These are phyloP conservation scores for Leptosomus discolor DNA, from an alignment of 2,113 vertebrate genomes.

Conservation along the genomic window DNA sequence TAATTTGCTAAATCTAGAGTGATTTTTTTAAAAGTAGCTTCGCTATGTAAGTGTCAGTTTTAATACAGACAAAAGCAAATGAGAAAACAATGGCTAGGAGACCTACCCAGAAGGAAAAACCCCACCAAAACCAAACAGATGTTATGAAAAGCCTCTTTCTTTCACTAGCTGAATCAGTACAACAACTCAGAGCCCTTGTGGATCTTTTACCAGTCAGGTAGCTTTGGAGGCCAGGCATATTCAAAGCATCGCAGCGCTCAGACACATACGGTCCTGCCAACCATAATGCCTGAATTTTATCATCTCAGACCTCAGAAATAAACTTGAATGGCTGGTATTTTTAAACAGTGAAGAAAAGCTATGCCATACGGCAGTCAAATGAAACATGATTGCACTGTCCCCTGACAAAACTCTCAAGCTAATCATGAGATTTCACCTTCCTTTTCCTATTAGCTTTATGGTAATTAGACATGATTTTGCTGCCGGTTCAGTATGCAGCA, in stretches of 20 bases:
- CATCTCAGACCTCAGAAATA: background rate
- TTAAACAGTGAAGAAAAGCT: constrained; percentile 25
- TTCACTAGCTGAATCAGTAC: background rate
- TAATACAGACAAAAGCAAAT: background rate
- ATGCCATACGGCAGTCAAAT: constrained; percentile 43
- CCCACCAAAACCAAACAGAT: background rate
- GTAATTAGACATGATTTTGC: constrained; percentile 63
- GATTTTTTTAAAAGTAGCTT: background rate
- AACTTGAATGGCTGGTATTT: background rate
- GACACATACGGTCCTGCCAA: background rate
- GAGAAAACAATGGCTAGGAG: background rate
- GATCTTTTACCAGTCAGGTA: background rate
- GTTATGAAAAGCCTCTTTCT: background rate
- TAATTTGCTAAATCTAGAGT: background rate
- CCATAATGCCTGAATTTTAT: background rate
- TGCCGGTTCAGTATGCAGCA: constrained; percentile 50
- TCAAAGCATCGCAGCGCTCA: background rate
- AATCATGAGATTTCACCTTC: constrained; percentile 64
- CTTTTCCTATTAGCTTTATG: constrained; percentile 59
- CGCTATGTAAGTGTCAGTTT: background rate
- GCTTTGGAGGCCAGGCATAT: background rate
- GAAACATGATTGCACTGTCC: constrained; percentile 57
- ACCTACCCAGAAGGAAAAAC: background rate
- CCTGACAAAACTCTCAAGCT: constrained; percentile 45
- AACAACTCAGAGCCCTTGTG: background rate